Base-by-base conservation (phyloP, 1,140 invertebrate species). In the Zophobas morio region DNA sequence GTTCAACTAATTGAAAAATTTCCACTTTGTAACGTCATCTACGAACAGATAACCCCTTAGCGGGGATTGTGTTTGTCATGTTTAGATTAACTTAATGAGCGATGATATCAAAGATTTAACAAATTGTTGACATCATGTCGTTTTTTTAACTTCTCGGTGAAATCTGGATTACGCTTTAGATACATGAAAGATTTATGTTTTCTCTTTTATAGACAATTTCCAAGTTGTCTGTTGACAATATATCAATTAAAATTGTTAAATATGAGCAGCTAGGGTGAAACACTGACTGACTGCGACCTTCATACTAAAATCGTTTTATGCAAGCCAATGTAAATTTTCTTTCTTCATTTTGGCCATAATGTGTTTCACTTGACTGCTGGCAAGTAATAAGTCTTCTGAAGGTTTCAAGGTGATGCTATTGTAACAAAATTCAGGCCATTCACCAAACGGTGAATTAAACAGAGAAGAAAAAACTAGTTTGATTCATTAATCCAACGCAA, bases 1-100 rank as follows among this genome's bases (percentile, higher is more conserved):
- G 51, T 54, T 54, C 35, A 34, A 54, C 37, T 66, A 66, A 66
- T 66, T 66, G 60, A 66, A 66, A 66, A 66, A 66, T 66, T 63
- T 66, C n/a, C 60, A 66, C 42, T 66, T 66, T 42, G 60, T 42
- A 66, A 39, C n/a, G 49, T 4, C 49, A 51, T 20, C 49, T 20
- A 20, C n/a, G 37, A 39, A n/a, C 60, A 66, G 39, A 66, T 66
- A 66, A 66, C 60, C 36, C 60, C 36, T 66, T 42, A 4, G 32
- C 35, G 32, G 37, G n/a, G 36, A 5, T 60, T 20, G 49, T 20
- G 39, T 66, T 32, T 66, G 60, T 66, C 60, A 66, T 66, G 60
- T 46, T 8, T n/a, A 42, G 2, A 42, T 66, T 63, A 66, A 42
- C 42, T 66, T 33, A 66, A 40, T 34, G 8, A 42, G 57, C 6